phyloP scores from a whole-genome alignment of 2,113 vertebrate species.

The Clinocottus analis region DNA sequence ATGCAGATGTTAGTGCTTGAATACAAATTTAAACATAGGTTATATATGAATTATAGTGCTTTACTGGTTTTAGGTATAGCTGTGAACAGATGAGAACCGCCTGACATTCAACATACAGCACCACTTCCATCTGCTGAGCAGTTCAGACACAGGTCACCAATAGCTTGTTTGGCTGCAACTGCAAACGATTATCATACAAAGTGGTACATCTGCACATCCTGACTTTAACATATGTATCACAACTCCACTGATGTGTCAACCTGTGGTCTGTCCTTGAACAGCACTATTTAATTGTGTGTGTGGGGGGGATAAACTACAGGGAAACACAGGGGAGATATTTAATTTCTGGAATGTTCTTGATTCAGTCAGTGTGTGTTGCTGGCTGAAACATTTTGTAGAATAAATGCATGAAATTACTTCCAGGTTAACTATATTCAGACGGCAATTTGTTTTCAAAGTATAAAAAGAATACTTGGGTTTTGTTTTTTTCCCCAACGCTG shows the following conservation, averaged over 20 bases:
- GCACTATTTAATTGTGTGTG: not conserved
- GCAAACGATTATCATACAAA: constrained; percentile 27
- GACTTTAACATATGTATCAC: not conserved
- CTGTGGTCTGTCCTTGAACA: constrained; percentile 10
- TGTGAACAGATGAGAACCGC: too few relatives aligned
- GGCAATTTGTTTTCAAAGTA: constrained; percentile 36
- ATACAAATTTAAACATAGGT: too few relatives aligned
- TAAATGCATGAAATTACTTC: constrained; percentile 52
- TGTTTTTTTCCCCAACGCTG: constrained; percentile 13
- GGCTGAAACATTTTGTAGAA: constrained; percentile 16
- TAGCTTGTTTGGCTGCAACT: constrained; percentile 19
- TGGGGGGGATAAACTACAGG: not conserved
- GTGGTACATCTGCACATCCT: not conserved
- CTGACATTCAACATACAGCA: not conserved
- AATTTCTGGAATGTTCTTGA: constrained; percentile 36
- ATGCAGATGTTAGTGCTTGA: too few relatives aligned
- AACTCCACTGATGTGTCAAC: not conserved
- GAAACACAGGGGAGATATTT: constrained; percentile 17
- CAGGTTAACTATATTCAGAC: constrained; percentile 38
- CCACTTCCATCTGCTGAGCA: constrained; percentile 21
- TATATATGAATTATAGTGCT: too few relatives aligned
- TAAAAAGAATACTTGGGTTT: constrained; percentile 36
- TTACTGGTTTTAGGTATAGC: too few relatives aligned
- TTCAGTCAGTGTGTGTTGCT: constrained; percentile 33
- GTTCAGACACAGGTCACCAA: constrained; percentile 28